These are phyloP conservation scores for Eciton burchellii DNA, from an alignment of 1,140 invertebrate genomes.

Conservation along the genomic window DNA sequence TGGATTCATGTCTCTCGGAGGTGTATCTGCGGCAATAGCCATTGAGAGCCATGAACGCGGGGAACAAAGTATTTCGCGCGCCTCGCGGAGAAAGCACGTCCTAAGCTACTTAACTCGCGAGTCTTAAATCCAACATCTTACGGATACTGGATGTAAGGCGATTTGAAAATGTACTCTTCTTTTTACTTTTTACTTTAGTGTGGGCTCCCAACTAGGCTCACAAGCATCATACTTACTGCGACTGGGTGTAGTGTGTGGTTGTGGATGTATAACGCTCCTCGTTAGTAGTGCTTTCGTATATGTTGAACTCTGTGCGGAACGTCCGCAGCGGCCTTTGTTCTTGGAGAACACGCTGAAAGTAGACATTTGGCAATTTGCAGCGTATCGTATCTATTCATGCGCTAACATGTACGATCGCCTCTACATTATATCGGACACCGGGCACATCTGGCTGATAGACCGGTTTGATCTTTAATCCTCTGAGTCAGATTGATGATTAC, in stretches of 20 bases:
- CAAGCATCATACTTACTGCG: constrained; percentile 85
- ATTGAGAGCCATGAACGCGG: constrained; percentile 4
- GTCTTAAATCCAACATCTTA: constrained; percentile 2
- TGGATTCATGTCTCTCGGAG: constrained; percentile 78
- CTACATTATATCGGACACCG: background rate
- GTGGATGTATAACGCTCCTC: constrained; percentile 88
- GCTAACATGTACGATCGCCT: background rate
- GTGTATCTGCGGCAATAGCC: constrained; percentile 74
- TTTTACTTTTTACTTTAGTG: background rate
- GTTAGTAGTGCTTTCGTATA: constrained; percentile 88
- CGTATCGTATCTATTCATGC: background rate
- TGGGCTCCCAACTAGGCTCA: background rate
- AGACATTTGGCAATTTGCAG: constrained; percentile 24
- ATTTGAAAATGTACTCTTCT: background rate
- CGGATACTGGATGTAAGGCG: background rate
- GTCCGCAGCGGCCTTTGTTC: constrained; percentile 90
- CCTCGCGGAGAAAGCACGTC: background rate
- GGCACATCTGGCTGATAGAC: background rate
- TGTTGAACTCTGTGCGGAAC: constrained; percentile 92
- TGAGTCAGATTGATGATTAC: constrained; percentile 10
- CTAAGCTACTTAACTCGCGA: no score
- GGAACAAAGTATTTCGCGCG: background rate
- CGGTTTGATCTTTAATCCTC: background rate
- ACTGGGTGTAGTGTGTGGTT: constrained; percentile 86
- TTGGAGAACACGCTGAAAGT: constrained; percentile 87